Evolutionary conservation across 2,888 invertebrate species (phyloP), one percentile per base, ranked within the genome.

Genomic region (Strigamia maritima): DNA sequence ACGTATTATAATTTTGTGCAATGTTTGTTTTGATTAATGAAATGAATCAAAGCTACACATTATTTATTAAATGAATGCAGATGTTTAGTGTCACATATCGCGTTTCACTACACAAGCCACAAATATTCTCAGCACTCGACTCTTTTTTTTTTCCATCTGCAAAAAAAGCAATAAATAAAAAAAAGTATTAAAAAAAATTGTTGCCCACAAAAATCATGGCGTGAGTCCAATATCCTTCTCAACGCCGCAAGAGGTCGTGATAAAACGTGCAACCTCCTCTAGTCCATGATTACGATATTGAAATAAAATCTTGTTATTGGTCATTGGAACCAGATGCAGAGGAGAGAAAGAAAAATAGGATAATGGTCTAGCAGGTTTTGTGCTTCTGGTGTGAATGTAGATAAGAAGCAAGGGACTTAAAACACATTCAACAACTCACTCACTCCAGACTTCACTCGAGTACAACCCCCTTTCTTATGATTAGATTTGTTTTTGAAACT

Each of bases 231-330:
- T 60, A 60, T 24, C n/a, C 24, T 24, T 3, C 19, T 8, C 60
- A 16, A 19, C 60, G 60, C 60, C 60, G 24, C 60, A 10, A 60
- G 60, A 60, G 60, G 60, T 60, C 60, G 19, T 19, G 60, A 24
- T 8, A 10, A 24, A 60, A 60, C n/a, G 24, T 60, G 22, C 24
- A 19, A 4, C 19, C 60, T 60, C 60, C 60, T 60, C 60, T n/a
- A 22, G 60, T 60, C 22, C 24, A 60, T 24, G 60, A 60, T 60
- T 60, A 60, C 60, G 60, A 60, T 60, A 60, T 60, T 60, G 60
- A 60, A 60, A 60, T 60, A 60, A 60, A 60, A 60, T 60, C 60
- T 60, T 60, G 60, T 60, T 60, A 60, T 60, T 60, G 60, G 60
- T 60, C 60, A 60, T 60, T 60, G 60, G 22, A 16, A 60, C 8